Evolutionary conservation across 2,888 invertebrate genomes (phyloP).

Genomic region (Cenopis cana): DNA sequence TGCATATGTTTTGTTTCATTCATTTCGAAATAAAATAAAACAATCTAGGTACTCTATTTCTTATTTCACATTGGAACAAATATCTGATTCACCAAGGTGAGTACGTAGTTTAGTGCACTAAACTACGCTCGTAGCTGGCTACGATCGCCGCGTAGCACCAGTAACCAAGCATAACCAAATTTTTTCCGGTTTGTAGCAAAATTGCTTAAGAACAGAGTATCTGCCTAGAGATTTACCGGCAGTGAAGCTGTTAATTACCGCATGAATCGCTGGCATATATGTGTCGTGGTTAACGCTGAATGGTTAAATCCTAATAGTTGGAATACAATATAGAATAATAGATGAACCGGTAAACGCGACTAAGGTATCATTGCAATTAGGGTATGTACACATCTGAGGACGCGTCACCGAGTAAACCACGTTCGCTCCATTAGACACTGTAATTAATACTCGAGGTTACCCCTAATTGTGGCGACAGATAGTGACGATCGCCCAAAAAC

Average conservation of each 20-base stretch:
- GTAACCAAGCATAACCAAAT: not conserved
- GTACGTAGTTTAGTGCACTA: too few relatives aligned
- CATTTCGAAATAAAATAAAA: too few relatives aligned
- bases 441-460: slow-evolving; percentile 81
- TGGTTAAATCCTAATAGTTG: slow-evolving; percentile 53
- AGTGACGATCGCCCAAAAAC: slow-evolving; percentile 71
- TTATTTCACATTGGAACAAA: too few relatives aligned
- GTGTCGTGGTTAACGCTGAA: slow-evolving; percentile 1
- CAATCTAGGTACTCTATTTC: too few relatives aligned
- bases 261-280: not conserved
- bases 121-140: too few relatives aligned
- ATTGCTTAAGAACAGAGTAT: not conserved
- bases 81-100: too few relatives aligned
- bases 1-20: too few relatives aligned
- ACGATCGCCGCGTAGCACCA: too few relatives aligned
- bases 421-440: slow-evolving; percentile 79
- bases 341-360: slow-evolving; percentile 41
- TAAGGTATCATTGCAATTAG: slow-evolving; percentile 53
- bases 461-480: slow-evolving; percentile 77
- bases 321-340: slow-evolving; percentile 43
- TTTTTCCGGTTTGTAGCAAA: not conserved
- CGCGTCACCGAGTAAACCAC: slow-evolving; percentile 68
- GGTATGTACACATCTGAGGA: slow-evolving; percentile 67
- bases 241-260: not conserved
- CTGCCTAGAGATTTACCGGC: not conserved